A percentile compares a stretch with the other conserved stretches of the same genome.
Evolutionary conservation across 2,797 vertebrate genomes (phyloP).

Genomic region (Lithobates sylvaticus): DNA sequence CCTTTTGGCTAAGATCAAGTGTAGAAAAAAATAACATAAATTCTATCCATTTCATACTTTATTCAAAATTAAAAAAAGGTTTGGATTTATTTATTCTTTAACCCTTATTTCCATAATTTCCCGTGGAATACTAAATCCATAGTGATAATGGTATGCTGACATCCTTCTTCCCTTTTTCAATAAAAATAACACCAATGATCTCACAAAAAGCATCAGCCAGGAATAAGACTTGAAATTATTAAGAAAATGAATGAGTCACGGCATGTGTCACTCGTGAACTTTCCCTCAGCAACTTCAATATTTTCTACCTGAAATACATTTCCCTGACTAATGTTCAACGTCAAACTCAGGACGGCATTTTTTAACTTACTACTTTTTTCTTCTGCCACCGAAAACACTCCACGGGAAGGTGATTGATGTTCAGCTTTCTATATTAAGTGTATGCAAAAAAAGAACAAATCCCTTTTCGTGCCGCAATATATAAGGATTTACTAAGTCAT

Average conservation of each 20-base stretch:
- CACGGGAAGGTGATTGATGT: constrained; percentile 38
- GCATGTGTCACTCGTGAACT: not conserved
- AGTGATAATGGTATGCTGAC: too few relatives aligned
- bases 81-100: too few relatives aligned
- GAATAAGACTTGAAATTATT: too few relatives aligned
- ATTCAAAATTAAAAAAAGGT: too few relatives aligned
- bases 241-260: constrained; percentile 8
- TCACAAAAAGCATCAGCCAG: too few relatives aligned
- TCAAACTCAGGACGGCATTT: not conserved
- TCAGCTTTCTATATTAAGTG: constrained; percentile 15
- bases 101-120: too few relatives aligned
- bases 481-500: not conserved
- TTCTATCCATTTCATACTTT: too few relatives aligned
- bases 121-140: too few relatives aligned
- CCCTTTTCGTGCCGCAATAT: not conserved
- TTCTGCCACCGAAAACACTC: not conserved
- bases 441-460: constrained; percentile 10
- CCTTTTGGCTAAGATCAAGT: too few relatives aligned
- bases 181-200: too few relatives aligned
- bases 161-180: too few relatives aligned
- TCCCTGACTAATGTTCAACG: constrained; percentile 13
- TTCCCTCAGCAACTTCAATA: constrained; percentile 1
- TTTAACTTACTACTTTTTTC: not conserved
- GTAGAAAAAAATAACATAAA: too few relatives aligned
- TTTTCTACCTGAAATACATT: constrained; percentile 36